phyloP scores from a whole-genome alignment of 1,140 invertebrate genomes.

The Archivesica marissinica region DNA sequence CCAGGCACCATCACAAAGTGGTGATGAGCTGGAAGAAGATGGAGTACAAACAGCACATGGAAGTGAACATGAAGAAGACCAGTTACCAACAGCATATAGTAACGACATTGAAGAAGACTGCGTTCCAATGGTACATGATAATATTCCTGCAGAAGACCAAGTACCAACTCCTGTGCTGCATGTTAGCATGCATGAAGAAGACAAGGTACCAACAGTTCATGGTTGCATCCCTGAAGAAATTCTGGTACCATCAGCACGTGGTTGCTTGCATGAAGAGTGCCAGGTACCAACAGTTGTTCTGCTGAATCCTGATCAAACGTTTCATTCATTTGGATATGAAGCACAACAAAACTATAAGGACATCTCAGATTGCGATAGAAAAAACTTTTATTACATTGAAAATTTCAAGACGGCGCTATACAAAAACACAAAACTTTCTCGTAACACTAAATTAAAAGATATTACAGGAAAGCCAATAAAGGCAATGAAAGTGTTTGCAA shows the following conservation, averaged over 20 bases:
- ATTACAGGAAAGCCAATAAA: not conserved
- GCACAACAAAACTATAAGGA: not conserved
- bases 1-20: conserved; percentile 14
- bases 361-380: not conserved
- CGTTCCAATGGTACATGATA: too few relatives aligned
- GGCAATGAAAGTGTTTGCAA: conserved; percentile 1
- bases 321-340: conserved; percentile 15
- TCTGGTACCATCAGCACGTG: too few relatives aligned
- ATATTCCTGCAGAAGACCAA: too few relatives aligned
- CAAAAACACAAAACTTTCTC: not conserved
- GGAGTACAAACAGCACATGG: too few relatives aligned
- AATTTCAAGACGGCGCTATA: conserved; percentile 16
- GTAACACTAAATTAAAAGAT: not conserved
- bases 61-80: too few relatives aligned
- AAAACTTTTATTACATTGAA: not conserved
- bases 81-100: too few relatives aligned
- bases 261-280: not conserved
- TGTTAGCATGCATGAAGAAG: not conserved
- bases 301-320: conserved; percentile 28
- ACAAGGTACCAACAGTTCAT: conserved; percentile 1
- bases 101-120: too few relatives aligned
- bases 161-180: too few relatives aligned
- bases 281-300: not conserved
- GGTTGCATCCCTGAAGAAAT: too few relatives aligned
- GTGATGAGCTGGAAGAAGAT: too few relatives aligned